Evolutionary conservation across 2,888 invertebrate genomes (phyloP).

Genomic region (Metallyticus violacea): DNA sequence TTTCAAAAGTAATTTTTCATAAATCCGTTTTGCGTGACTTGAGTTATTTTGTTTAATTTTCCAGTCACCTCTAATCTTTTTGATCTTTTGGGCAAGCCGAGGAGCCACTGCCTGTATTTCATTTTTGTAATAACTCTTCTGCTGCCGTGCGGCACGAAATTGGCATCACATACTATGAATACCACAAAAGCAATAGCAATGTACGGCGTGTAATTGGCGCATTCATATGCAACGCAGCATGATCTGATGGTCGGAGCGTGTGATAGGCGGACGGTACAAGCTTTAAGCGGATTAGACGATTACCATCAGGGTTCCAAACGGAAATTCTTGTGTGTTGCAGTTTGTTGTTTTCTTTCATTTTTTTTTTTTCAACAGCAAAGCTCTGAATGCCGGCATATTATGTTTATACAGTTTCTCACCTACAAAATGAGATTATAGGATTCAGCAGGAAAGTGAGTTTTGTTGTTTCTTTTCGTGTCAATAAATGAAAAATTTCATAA

Average conservation of each 20-base stretch:
- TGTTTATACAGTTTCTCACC: too few relatives aligned
- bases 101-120: background rate
- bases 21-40: too few relatives aligned
- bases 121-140: background rate
- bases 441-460: too few relatives aligned
- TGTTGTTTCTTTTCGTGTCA: too few relatives aligned
- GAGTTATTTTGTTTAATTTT: too few relatives aligned
- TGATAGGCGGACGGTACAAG: background rate
- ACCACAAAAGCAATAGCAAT: background rate
- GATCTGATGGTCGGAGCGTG: background rate
- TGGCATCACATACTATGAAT: too few relatives aligned
- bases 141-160: background rate
- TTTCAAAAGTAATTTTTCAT: too few relatives aligned
- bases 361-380: too few relatives aligned
- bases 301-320: background rate
- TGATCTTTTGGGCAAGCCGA: background rate
- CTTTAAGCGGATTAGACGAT: background rate
- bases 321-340: background rate
- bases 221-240: background rate
- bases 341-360: background rate
- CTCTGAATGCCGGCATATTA: too few relatives aligned
- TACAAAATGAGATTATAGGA: too few relatives aligned
- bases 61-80: too few relatives aligned
- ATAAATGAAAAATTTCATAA: too few relatives aligned
- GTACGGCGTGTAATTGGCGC: background rate